These are phyloP conservation scores for Enoplosus armatus DNA, from an alignment of 2,797 vertebrate species.

Conservation along the genomic window DNA sequence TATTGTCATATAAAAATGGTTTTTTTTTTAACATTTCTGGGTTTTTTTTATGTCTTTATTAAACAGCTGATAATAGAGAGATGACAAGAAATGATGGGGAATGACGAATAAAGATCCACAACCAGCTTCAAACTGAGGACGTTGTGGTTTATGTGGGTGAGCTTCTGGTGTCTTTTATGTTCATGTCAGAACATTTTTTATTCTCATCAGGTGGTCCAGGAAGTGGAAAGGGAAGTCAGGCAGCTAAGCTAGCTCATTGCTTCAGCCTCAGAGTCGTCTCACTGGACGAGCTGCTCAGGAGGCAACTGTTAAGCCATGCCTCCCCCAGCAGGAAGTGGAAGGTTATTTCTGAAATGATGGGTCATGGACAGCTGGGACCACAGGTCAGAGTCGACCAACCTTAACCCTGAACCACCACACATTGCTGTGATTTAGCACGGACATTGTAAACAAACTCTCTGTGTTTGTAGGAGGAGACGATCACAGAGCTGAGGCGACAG, in stretches of 20 bases:
- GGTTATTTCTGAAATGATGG: constrained; percentile 43
- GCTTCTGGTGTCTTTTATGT: no score
- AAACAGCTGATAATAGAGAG: neutral
- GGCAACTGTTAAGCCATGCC: constrained; percentile 19
- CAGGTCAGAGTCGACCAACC: constrained; percentile 19
- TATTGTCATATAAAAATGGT: no score
- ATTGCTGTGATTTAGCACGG: neutral
- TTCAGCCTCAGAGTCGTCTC: constrained; percentile 37
- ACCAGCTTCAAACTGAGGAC: neutral
- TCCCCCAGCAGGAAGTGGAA: constrained; percentile 45
- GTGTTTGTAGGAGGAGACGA: constrained; percentile 25
- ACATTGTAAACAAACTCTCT: neutral
- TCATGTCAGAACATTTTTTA: neutral
- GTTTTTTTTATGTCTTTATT: no score
- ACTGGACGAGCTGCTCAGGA: constrained; percentile 40
- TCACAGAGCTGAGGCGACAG: constrained; percentile 33
- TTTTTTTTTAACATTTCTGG: neutral
- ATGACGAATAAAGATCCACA: neutral
- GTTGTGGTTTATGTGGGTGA: no score
- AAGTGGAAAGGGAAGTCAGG: constrained; percentile 42
- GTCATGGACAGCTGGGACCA: constrained; percentile 19
- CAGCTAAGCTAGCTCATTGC: neutral
- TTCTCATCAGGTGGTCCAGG: constrained; percentile 41
- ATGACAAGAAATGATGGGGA: no score
- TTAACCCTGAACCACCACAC: neutral